Evolutionary conservation across 2,113 vertebrate genomes (phyloP), one percentile per base, ranked within the genome.

Genomic region (Marmota monax): DNA sequence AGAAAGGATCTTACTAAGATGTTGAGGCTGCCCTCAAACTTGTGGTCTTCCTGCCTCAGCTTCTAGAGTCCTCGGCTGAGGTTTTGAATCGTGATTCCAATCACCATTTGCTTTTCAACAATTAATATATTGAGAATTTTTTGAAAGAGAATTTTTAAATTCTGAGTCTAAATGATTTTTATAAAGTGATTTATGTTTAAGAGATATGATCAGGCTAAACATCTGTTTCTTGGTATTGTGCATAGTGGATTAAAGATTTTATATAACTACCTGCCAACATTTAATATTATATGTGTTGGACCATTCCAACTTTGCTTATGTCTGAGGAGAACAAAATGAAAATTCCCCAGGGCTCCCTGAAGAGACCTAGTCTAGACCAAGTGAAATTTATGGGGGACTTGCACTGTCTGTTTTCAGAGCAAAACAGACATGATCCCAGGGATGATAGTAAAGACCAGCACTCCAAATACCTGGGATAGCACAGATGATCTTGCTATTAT

Each of bases 341-440:
- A 89, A 84, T 84, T 91, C 87, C 84, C 90, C 22, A 82, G 78
- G 87, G 67, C n/a, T 97, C 95, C 37, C 84, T 53, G 76, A 94
- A 96, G 79, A 95, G n/a, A 73, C 51, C 78, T 67, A 3, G 73
- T 96, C 95, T 95, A 97, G 96, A 97, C 92, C 56, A 20, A 90
- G 72, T 3, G 51, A 95, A 94, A 96, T 93, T 72, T 77, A 95
- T 51, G 61, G 80, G 77, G 42, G 48, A 69, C 8, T 27, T 73
- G 76, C 34, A 56, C 56, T 7, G 1, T 74, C 88, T 90, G 82
- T 18, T 83, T 93, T 84, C 20, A 53, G 51, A 25, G 17, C 1
- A 0, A 32, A 56, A 4, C 0, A 92, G 70, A 69, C 29, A n/a
- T n/a, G 22, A 25, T 20, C 20, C 6, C 23, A 58, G 77, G 67